phyloP scores from a whole-genome alignment of 2,113 vertebrate species.

The Heloderma charlesbogerti region DNA sequence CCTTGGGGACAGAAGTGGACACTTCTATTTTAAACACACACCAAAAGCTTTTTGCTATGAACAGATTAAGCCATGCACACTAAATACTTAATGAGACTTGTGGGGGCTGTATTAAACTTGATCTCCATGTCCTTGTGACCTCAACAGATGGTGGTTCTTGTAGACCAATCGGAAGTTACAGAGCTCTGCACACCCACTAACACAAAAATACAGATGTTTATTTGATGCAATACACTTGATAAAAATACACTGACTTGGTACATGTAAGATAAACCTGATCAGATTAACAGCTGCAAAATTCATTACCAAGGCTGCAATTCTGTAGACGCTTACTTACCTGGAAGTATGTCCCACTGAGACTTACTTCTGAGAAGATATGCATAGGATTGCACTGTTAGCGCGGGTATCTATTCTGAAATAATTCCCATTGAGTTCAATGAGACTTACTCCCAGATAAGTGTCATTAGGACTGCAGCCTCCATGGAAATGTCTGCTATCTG shows the following conservation, averaged over 20 bases:
- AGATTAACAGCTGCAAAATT: slow-evolving; percentile 53
- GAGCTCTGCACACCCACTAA: slow-evolving; percentile 62
- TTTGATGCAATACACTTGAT: slow-evolving; percentile 42
- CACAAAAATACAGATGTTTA: slow-evolving; percentile 68
- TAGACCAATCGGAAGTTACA: slow-evolving; percentile 64
- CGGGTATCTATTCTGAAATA: too few species aligned
- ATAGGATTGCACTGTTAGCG: too few species aligned
- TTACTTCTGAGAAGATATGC: too few species aligned
- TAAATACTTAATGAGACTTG: slow-evolving; percentile 52
- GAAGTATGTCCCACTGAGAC: too few species aligned
- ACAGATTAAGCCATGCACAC: neutral
- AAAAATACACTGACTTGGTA: slow-evolving; percentile 34
- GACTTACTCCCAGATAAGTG: too few species aligned
- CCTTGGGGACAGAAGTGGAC: neutral
- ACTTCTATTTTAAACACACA: slow-evolving; percentile 14
- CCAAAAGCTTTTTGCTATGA: slow-evolving; percentile 15
- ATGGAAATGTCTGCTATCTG: slow-evolving; percentile 10
- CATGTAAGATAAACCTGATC: slow-evolving; percentile 54
- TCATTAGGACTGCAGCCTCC: too few species aligned
- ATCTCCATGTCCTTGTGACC: slow-evolving; percentile 66
- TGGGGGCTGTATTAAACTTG: slow-evolving; percentile 65
- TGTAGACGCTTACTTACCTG: too few species aligned
- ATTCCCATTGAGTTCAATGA: too few species aligned
- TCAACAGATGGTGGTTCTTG: slow-evolving; percentile 68
- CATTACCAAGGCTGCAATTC: neutral